A percentile compares a stretch with the other conserved stretches of the same genome.
phyloP scores from a whole-genome alignment of 2,797 vertebrate genomes.

The Cirrhinus molitorella region DNA sequence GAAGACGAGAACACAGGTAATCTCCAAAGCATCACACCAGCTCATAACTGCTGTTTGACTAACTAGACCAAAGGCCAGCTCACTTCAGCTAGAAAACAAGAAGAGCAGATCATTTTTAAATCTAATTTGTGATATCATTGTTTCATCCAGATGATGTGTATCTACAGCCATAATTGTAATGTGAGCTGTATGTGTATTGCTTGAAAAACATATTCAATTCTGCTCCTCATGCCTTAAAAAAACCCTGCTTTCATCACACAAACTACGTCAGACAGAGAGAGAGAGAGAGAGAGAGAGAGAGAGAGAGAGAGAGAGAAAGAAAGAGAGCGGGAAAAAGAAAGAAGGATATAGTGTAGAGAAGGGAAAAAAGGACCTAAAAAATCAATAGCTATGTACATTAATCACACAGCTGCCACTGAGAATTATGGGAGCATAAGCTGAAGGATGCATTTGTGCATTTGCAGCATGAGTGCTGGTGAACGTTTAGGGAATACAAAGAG shows the following conservation, averaged over 20 bases:
- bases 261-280: background rate
- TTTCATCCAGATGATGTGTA: background rate
- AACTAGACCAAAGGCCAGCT: background rate
- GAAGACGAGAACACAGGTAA: constrained; percentile 65
- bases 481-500: constrained; percentile 74
- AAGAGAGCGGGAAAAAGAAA: constrained; percentile 52
- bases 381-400: constrained; percentile 93
- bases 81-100: background rate
- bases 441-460: constrained; percentile 82
- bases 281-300: background rate
- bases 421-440: constrained; percentile 87
- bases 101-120: background rate
- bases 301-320: background rate
- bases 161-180: background rate
- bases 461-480: constrained; percentile 75
- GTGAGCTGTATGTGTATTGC: background rate
- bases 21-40: constrained; percentile 47
- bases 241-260: constrained; percentile 21
- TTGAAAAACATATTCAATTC: background rate
- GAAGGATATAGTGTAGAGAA: constrained; percentile 57
- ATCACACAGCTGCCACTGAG: constrained; percentile 88
- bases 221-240: background rate
- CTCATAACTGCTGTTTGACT: constrained; percentile 15
- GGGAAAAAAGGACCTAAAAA: constrained; percentile 69
- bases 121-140: background rate